Evolutionary conservation across 2,888 invertebrate genomes (phyloP), one percentile per base, ranked within the genome.

Genomic region (Drosophila quinaria): DNA sequence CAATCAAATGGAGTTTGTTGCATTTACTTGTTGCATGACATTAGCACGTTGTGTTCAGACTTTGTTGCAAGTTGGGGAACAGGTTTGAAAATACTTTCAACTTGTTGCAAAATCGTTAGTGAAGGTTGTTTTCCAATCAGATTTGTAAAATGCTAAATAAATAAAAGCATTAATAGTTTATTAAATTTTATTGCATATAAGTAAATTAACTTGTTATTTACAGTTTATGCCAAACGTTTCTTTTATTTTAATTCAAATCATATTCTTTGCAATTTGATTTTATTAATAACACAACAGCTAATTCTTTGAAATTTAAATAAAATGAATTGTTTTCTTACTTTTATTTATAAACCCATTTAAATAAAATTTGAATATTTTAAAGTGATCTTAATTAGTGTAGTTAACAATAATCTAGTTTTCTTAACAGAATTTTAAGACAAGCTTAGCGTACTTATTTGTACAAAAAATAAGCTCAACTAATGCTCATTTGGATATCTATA

Each of bases 1-100:
- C 31, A 55, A 44, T 42, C 55, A 55, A 44, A 44, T 55, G 33
- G n/a, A 3, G 22, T n/a, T 55, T 44, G 55, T 22, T 33, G 55
- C 42, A n/a, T 33, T 6, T n/a, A 22, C 37, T 22, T 35, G 10
- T 31, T 22, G 35, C 15, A 47, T 29, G 39, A 39, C 22, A 37
- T 47, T 55, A 13, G 55, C 19, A 42, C 19, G 19, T 31, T 42
- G 29, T 31, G 15, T 19, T 10, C 2, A n/a, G 55, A 42, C 19
- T 55, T 55, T 55, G 42, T 44, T 19, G 42, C 44, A 33, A 8
- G 33, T 44, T 55, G 19, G 2, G 22, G 4, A 55, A 55, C 55
- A 33, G 55, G 44, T 44, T 44, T 55, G 0, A 1, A 19, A 22
- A n/a, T 15, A n/a, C 42, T 44, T 33, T 44, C 19, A 55, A 55